These are phyloP conservation scores for Cerastis leucographa DNA, from an alignment of 2,888 invertebrate genomes.

Conservation along the genomic window DNA sequence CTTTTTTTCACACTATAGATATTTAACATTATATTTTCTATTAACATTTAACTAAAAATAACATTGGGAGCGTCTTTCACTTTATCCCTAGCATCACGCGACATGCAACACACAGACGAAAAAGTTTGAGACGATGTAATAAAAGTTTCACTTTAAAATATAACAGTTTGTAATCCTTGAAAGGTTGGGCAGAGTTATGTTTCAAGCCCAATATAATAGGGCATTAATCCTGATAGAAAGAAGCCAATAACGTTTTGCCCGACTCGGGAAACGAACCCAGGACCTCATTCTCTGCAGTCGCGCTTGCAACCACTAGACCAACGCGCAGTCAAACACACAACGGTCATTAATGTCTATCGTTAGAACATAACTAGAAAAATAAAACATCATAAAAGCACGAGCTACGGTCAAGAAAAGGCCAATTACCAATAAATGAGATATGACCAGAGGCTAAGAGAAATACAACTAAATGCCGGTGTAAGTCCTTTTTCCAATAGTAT, in stretches of 20 bases:
- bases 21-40: no score
- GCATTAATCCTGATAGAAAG: background rate
- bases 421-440: constrained; percentile 48
- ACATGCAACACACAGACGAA: no score
- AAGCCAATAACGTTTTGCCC: background rate
- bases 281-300: background rate
- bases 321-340: background rate
- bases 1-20: no score
- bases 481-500: background rate
- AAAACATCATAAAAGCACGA: constrained; percentile 10
- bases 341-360: constrained; percentile 1
- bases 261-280: background rate
- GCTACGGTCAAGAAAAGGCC: constrained; percentile 27
- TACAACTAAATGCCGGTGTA: constrained; percentile 1
- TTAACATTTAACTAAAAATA: no score
- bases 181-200: background rate
- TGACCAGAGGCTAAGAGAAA: constrained; percentile 22
- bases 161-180: background rate
- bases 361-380: constrained; percentile 15
- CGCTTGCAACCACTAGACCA: background rate
- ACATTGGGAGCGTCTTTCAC: no score
- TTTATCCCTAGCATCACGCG: no score
- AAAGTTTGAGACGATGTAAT: no score
- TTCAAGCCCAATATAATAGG: background rate
- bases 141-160: no score